Conservation (phyloP, 1,140 invertebrate species). For the Eulimnadia texana region DNA sequence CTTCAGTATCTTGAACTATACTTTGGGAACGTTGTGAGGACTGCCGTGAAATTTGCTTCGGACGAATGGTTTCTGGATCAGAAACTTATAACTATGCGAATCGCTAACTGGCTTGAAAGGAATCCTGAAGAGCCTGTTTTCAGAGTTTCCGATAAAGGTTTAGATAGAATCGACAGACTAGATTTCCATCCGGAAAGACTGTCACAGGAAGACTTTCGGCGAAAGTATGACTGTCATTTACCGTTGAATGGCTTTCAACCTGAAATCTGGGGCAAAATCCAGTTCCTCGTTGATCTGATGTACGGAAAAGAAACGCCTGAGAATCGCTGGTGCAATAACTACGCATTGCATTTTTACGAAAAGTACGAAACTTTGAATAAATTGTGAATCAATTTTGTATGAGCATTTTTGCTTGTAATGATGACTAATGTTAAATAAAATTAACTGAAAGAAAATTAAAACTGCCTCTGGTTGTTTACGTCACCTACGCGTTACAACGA, state of each 20-base stretch:
- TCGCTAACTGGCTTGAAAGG: background rate
- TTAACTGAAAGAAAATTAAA: no score
- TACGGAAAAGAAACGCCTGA: background rate
- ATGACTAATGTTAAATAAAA: no score
- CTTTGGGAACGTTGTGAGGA: background rate
- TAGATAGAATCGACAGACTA: background rate
- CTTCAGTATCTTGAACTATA: background rate
- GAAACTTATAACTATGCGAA: background rate
- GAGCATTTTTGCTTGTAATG: no score
- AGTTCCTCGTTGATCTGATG: background rate
- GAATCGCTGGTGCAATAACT: background rate
- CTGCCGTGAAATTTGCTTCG: background rate
- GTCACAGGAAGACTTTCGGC: background rate
- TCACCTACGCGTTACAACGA: no score
- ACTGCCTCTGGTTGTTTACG: no score
- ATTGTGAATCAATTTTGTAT: no score
- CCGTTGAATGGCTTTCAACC: background rate
- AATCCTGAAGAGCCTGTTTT: background rate
- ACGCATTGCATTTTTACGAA: background rate
- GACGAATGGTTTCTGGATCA: slow-evolving; percentile 1
- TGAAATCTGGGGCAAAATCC: background rate
- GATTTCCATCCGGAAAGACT: background rate
- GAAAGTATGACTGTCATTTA: background rate
- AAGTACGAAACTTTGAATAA: no score
- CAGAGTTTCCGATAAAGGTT: background rate